phyloP scores from a whole-genome alignment of 2,113 vertebrate species.

The Ptilorrhoa leucosticta region DNA sequence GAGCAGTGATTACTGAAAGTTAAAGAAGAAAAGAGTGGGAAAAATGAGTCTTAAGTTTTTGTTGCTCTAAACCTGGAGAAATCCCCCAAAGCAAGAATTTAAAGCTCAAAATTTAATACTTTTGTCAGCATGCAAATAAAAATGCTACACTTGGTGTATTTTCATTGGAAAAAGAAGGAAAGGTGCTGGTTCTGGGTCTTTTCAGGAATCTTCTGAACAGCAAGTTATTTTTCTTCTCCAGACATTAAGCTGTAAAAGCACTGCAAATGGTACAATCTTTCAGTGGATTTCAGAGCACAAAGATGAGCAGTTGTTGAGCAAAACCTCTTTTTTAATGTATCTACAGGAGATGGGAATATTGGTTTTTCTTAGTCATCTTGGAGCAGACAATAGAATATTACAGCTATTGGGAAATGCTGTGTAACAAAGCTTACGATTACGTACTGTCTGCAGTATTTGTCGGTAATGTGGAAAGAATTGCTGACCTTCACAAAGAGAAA shows the following conservation, averaged over 20 bases:
- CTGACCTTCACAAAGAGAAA: slow-evolving; percentile 20
- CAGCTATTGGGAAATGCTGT: neutral
- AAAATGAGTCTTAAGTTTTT: neutral
- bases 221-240: neutral
- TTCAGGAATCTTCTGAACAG: neutral
- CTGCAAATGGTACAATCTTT: neutral
- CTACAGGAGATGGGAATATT: neutral
- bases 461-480: neutral
- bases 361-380: neutral
- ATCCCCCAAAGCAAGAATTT: neutral
- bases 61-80: neutral
- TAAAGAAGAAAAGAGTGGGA: neutral
- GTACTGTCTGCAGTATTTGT: neutral
- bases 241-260: neutral
- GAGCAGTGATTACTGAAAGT: neutral
- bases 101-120: neutral
- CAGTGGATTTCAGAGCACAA: neutral
- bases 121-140: neutral
- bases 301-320: neutral
- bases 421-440: neutral
- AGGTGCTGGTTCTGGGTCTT: neutral
- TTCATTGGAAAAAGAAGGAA: neutral
- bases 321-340: neutral
- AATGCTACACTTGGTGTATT: neutral
- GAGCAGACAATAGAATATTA: neutral